Percentiles rank a stretch among this genome's conserved stretches.
Evolutionary conservation across 2,888 invertebrate genomes (phyloP).

Genomic region (Scaptomyza caliginosa): DNA sequence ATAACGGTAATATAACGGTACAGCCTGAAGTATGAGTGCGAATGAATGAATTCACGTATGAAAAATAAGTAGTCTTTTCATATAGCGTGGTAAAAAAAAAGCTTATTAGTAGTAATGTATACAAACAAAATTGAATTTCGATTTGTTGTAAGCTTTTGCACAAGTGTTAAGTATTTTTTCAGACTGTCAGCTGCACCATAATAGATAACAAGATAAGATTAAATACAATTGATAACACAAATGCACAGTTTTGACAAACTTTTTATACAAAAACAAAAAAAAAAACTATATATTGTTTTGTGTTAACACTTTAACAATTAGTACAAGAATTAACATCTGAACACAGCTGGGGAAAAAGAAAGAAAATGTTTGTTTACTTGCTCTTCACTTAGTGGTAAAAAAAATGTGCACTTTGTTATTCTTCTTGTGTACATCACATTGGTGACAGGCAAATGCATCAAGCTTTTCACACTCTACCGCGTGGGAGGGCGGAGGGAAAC

Average conservation of each 20-base stretch:
- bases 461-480: slow-evolving; percentile 9
- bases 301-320: not conserved
- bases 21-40: not conserved
- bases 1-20: slow-evolving; percentile 21
- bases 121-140: too few species aligned
- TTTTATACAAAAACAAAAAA: too few species aligned
- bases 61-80: not conserved
- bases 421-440: not conserved
- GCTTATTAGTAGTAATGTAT: too few species aligned
- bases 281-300: not conserved
- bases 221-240: slow-evolving; percentile 43
- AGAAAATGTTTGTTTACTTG: slow-evolving; percentile 25
- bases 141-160: not conserved
- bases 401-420: slow-evolving; percentile 46
- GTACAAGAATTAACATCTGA: not conserved
- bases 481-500: slow-evolving; percentile 10
- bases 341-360: slow-evolving; percentile 1
- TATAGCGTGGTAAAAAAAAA: too few species aligned
- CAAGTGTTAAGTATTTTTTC: slow-evolving; percentile 20
- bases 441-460: slow-evolving; percentile 13
- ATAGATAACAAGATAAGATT: slow-evolving; percentile 60
- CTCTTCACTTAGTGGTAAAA: not conserved
- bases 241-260: slow-evolving; percentile 23
- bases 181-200: slow-evolving; percentile 26
- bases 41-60: not conserved